phyloP scores from a whole-genome alignment of 2,888 invertebrate species.

The Himalopsyche tibetana region DNA sequence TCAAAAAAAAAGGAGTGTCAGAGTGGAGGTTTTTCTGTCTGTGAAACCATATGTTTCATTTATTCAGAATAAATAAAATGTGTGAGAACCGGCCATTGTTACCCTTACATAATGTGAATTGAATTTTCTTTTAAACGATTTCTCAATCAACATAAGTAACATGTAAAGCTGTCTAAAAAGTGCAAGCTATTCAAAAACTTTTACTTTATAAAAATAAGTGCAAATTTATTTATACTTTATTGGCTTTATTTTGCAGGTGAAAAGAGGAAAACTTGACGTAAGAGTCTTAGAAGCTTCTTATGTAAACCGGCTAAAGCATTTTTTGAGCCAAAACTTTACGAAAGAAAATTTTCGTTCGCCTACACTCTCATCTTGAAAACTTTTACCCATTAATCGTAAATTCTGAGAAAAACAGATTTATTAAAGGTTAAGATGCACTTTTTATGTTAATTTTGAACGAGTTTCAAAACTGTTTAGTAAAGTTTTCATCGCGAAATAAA shows the following conservation, averaged over 20 bases:
- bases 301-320: conserved; percentile 23
- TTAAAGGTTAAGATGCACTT: not conserved
- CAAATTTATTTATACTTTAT: conserved; percentile 38
- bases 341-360: not conserved
- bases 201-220: not conserved
- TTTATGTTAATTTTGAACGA: not conserved
- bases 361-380: not conserved
- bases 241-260: conserved; percentile 34
- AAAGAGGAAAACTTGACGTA: conserved; percentile 25
- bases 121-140: not conserved
- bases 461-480: not conserved
- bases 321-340: not conserved
- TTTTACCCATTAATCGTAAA: not conserved
- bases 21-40: too few relatives aligned
- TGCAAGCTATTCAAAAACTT: not conserved
- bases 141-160: not conserved
- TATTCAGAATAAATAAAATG: too few relatives aligned
- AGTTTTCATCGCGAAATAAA: too few relatives aligned
- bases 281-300: conserved; percentile 32
- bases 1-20: too few relatives aligned
- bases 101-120: too few relatives aligned
- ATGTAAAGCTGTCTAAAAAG: not conserved
- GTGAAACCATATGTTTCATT: too few relatives aligned
- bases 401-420: not conserved
- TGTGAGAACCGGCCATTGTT: too few relatives aligned